Evolutionary conservation across 2,113 vertebrate species (phyloP), one percentile per base, ranked within the genome.

Genomic region (Cettia cetti): DNA sequence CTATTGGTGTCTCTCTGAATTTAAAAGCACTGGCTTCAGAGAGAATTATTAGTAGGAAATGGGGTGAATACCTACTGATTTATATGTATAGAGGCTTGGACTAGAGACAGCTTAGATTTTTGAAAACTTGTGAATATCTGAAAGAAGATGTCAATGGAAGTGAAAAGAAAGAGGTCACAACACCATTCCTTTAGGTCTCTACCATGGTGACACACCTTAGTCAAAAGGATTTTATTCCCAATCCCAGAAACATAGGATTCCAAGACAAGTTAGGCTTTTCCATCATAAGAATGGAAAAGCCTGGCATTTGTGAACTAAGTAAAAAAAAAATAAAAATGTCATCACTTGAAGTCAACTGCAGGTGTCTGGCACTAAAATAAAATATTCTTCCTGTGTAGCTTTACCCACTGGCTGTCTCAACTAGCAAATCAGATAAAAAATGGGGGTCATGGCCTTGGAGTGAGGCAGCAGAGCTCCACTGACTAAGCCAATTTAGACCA

Each of bases 391-490:
- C 30, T n/a, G 9, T 66, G 39, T 75, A 75, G 63, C 56, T 81
- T 70, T 75, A 70, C 44, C 37, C 33, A 33, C 24, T 78, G 76
- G 27, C 71, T 71, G 64, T 57, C 71, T 92, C 44, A 54, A 6
- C 60, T 90, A 81, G 89, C 68, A 92, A 88, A 91, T 60, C 71
- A 78, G 52, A 81, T 71, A 23, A 95, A 90, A 88, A 93, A 71
- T 45, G 16, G 20, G 37, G 50, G 64, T 31, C 52, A 15, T 56
- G 72, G 49, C 88, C 85, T 89, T 3, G 0, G 31, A 75, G 37
- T 77, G 79, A 91, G 35, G 42, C 68, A 86, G 56, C 64, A 75
- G 64, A 84, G 20, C 56, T 94, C 26, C 72, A 75, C 39, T 65
- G 66, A n/a, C 84, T 78, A 83, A 90, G 71, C 56, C 85, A 83